These are phyloP conservation scores for Dynastes maya DNA, from an alignment of 2,888 invertebrate genomes.

Conservation along the genomic window DNA sequence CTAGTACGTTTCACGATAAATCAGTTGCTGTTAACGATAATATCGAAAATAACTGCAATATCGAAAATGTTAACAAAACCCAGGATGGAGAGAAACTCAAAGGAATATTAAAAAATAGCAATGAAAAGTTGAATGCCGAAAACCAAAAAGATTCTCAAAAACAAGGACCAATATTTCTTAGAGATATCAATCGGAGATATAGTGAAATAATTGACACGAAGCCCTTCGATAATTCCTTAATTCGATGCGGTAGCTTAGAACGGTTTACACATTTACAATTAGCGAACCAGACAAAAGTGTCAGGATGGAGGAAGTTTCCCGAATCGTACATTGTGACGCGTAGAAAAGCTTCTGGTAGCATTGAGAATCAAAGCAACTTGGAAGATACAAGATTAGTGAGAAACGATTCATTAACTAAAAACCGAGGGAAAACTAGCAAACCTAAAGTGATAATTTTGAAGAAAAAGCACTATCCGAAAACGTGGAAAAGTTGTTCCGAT, in stretches of 20 bases:
- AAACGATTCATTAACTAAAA: constrained; percentile 41
- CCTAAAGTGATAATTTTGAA: constrained; percentile 63
- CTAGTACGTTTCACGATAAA: background rate
- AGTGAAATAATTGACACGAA: constrained; percentile 73
- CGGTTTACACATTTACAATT: constrained; percentile 60
- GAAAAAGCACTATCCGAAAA: constrained; percentile 65
- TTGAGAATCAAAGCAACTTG: constrained; percentile 1
- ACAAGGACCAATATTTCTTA: constrained; percentile 59
- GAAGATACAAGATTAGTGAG: constrained; percentile 1
- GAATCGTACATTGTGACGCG: constrained; percentile 69
- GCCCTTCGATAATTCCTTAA: constrained; percentile 70
- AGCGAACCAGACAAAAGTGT: constrained; percentile 30
- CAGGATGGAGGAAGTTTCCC: constrained; percentile 68
- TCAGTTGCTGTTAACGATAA: constrained; percentile 62
- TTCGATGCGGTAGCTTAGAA: constrained; percentile 70
- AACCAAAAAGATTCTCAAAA: constrained; percentile 56
- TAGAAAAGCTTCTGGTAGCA: constrained; percentile 56
- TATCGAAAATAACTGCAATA: background rate
- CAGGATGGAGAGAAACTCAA: constrained; percentile 57
- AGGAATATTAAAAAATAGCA: constrained; percentile 65
- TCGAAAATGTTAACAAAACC: constrained; percentile 14
- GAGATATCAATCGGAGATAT: constrained; percentile 68
- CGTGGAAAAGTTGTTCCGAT: constrained; percentile 70
- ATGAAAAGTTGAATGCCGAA: constrained; percentile 60
- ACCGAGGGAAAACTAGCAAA: constrained; percentile 46